phyloP scores from a whole-genome alignment of 1,140 invertebrate genomes.

The Diplogasteroides magnus region DNA sequence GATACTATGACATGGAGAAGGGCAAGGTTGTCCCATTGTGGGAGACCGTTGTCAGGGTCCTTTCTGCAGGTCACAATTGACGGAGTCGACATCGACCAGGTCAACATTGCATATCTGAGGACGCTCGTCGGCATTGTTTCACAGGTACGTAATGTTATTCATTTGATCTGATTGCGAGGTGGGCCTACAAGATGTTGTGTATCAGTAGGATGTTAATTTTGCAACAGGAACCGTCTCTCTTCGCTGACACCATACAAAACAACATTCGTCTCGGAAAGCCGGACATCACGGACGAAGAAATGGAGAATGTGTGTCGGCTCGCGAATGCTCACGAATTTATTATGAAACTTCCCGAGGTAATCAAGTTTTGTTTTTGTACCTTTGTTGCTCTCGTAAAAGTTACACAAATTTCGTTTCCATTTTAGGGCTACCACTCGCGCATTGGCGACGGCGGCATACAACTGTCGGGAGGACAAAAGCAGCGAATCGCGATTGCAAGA shows the following conservation, averaged over 20 bases:
- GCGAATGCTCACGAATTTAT: constrained; percentile 53
- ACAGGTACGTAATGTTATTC: too few species aligned
- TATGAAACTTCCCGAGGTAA: constrained; percentile 57
- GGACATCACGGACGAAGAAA: constrained; percentile 13
- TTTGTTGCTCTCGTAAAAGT: too few species aligned
- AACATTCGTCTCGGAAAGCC: constrained; percentile 25
- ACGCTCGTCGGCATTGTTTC: constrained; percentile 23
- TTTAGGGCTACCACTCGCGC: too few species aligned
- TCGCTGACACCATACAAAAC: constrained; percentile 29
- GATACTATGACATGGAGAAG: constrained; percentile 22
- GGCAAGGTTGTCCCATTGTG: constrained; percentile 23
- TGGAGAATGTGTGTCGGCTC: constrained; percentile 49
- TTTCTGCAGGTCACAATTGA: constrained; percentile 20
- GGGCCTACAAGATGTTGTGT: constrained; percentile 39
- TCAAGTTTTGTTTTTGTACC: too few species aligned
- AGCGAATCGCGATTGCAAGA: too few species aligned
- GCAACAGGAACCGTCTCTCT: constrained; percentile 17
- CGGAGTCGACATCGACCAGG: constrained; percentile 11
- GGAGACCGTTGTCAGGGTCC: too few species aligned
- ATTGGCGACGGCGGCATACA: too few species aligned
- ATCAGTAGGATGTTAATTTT: not conserved
- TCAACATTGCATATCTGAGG: constrained; percentile 27
- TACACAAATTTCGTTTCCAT: too few species aligned
- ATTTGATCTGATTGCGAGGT: not conserved
- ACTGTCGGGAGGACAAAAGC: too few species aligned